Evolutionary conservation across 2,113 vertebrate genomes (phyloP).

Genomic region (Dasyornis broadbenti): DNA sequence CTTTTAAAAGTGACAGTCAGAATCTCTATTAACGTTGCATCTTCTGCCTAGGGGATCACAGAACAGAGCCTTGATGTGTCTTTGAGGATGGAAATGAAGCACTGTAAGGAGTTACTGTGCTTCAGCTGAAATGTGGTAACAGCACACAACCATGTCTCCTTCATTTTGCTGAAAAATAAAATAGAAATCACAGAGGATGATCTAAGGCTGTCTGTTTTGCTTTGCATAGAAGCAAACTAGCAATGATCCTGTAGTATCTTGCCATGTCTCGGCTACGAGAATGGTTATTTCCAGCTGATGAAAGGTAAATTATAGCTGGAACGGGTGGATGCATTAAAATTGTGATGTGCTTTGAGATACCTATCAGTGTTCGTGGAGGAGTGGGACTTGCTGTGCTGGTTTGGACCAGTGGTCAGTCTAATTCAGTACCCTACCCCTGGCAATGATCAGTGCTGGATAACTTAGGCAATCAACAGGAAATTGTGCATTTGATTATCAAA

Average conservation of each 20-base stretch:
- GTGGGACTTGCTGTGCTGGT: not conserved
- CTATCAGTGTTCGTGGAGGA: not conserved
- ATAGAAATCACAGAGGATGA: slow-evolving; percentile 27
- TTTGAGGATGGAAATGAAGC: slow-evolving; percentile 34
- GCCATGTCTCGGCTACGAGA: not conserved
- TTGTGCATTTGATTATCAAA: not conserved
- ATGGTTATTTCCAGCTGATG: slow-evolving; percentile 34
- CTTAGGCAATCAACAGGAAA: not conserved
- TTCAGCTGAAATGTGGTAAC: not conserved
- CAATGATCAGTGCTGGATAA: not conserved
- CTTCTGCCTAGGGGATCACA: slow-evolving; percentile 14
- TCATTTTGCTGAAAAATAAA: slow-evolving; percentile 30
- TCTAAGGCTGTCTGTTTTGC: slow-evolving; percentile 1
- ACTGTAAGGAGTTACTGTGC: not conserved
- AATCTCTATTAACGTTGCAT: not conserved
- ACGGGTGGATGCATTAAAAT: slow-evolving; percentile 3
- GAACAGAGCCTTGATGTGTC: slow-evolving; percentile 1
- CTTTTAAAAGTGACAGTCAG: slow-evolving; percentile 32
- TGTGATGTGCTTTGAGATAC: not conserved
- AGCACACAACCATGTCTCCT: not conserved
- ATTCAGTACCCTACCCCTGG: not conserved
- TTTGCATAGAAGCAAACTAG: not conserved
- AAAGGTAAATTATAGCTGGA: not conserved
- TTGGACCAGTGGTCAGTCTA: not conserved
- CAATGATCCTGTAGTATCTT: not conserved